Conservation (phyloP, 2,888 invertebrate genomes). For the Osmoderma eremita region DNA sequence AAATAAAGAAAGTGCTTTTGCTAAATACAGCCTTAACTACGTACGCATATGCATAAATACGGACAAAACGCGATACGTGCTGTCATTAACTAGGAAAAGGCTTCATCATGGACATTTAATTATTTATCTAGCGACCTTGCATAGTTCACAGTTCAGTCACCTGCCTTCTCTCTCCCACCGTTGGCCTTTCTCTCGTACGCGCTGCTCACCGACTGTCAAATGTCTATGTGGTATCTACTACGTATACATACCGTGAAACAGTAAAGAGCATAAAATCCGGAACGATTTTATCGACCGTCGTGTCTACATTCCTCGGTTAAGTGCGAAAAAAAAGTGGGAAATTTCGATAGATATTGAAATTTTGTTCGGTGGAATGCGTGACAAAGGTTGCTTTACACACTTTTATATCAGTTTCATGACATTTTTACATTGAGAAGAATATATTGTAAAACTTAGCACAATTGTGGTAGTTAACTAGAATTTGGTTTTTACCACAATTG, state of each 20-base stretch:
- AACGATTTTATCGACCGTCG: constrained; percentile 24
- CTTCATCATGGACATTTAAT: constrained; percentile 39
- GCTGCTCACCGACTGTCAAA: constrained; percentile 15
- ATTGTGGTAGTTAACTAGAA: too few species aligned
- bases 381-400: not conserved
- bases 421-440: too few species aligned
- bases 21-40: constrained; percentile 21
- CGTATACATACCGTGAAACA: constrained; percentile 18
- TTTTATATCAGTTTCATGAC: not conserved
- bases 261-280: constrained; percentile 22
- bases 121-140: constrained; percentile 45
- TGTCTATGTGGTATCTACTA: constrained; percentile 23
- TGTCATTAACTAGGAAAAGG: constrained; percentile 35
- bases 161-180: constrained; percentile 37
- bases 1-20: not conserved
- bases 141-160: constrained; percentile 50
- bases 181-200: constrained; percentile 9
- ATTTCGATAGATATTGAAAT: constrained; percentile 4
- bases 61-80: constrained; percentile 21
- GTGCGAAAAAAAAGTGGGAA: not conserved
- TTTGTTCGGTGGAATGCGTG: not conserved
- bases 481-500: too few species aligned
- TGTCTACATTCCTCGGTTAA: constrained; percentile 1
- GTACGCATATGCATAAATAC: constrained; percentile 28
- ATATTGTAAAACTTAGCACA: too few species aligned